Percentiles rank a stretch among this genome's conserved stretches.
phyloP scores from a whole-genome alignment of 2,888 invertebrate species.

The Hydroisotoma schaefferi region DNA sequence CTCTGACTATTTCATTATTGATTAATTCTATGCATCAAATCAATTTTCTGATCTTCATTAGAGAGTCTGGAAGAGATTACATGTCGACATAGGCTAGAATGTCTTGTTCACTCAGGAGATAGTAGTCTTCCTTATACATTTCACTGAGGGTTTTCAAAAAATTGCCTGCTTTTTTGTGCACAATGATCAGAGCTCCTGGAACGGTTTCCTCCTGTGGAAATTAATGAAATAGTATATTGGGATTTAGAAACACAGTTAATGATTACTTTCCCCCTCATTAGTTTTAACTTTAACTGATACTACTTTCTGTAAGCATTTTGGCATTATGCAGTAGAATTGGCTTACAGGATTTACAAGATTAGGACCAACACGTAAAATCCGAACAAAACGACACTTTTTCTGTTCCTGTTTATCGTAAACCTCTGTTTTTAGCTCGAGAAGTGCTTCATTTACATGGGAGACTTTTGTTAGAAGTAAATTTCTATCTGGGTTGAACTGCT shows the following conservation, averaged over 20 bases:
- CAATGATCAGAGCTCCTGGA: slow-evolving; percentile 22
- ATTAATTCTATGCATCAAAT: too few species aligned
- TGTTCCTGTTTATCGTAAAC: slow-evolving; percentile 26
- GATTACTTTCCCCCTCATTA: neutral
- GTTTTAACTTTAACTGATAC: too few species aligned
- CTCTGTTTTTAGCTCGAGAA: slow-evolving; percentile 21
- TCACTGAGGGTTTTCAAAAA: slow-evolving; percentile 23
- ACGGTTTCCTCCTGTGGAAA: slow-evolving; percentile 15
- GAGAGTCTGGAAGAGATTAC: too few species aligned
- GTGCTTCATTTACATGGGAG: slow-evolving; percentile 27
- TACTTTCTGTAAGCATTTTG: too few species aligned
- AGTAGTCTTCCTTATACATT: slow-evolving; percentile 25
- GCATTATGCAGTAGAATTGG: too few species aligned
- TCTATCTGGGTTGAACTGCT: neutral
- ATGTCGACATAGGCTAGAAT: slow-evolving; percentile 27
- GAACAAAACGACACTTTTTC: slow-evolving; percentile 29
- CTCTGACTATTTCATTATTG: too few species aligned
- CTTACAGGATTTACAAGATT: slow-evolving; percentile 18
- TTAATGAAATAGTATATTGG: too few species aligned
- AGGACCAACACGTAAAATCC: slow-evolving; percentile 26
- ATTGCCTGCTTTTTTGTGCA: slow-evolving; percentile 9
- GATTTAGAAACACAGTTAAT: neutral
- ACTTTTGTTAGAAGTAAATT: slow-evolving; percentile 24
- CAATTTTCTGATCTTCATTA: too few species aligned
- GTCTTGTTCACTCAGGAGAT: slow-evolving; percentile 20